Conservation (phyloP, 1,140 invertebrate species). For the Penaeus japonicus region DNA sequence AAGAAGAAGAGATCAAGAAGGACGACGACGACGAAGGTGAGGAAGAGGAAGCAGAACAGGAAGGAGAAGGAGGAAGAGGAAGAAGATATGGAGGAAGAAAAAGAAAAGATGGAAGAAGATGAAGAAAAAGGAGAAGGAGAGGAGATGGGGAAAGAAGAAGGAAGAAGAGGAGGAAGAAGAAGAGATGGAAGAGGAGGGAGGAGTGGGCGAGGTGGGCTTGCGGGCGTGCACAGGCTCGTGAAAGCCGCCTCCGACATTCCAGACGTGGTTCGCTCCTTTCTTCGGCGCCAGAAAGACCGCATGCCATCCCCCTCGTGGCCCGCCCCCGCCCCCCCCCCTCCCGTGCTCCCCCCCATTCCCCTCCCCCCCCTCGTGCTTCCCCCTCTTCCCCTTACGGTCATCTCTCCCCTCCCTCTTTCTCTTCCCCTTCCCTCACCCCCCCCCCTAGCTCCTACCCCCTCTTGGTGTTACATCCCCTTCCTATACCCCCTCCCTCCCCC, state of each 20-base stretch:
- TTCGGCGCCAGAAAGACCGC: too few relatives aligned
- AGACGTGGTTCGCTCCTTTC: too few relatives aligned
- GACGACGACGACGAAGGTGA: too few relatives aligned
- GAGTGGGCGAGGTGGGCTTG: background rate
- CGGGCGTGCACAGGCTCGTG: background rate
- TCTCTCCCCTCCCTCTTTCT: background rate
- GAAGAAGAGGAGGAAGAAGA: background rate
- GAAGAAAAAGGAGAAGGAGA: too few relatives aligned
- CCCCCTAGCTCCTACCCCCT: background rate
- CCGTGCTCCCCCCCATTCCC: background rate
- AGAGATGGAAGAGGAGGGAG: background rate
- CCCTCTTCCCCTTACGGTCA: background rate
- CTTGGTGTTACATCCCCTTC: background rate
- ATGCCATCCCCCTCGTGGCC: background rate
- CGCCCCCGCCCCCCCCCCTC: background rate
- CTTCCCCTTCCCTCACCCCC: background rate
- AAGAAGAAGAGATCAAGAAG: too few relatives aligned
- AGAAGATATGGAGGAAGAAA: background rate
- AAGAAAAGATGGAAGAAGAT: background rate
- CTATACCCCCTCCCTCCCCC: background rate
- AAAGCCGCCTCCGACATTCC: too few relatives aligned
- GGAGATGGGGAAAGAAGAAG: background rate
- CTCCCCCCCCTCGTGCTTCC: background rate
- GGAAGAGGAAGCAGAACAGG: background rate
- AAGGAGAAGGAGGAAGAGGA: background rate